Evolutionary conservation across 2,888 invertebrate genomes (phyloP).

Genomic region (Microctonus brassicae): DNA sequence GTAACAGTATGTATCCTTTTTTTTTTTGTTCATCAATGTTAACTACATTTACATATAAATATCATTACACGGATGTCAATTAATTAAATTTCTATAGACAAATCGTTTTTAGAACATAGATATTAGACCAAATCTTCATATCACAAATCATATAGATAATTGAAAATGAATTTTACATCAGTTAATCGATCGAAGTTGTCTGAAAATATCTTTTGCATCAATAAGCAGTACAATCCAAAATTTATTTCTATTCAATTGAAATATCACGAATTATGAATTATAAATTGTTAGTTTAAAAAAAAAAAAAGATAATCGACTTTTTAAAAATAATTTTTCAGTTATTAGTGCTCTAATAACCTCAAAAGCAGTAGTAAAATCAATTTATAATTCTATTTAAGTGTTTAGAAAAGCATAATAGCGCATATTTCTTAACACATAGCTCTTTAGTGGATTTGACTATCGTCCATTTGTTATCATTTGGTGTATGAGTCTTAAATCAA

Average conservation of each 20-base stretch:
- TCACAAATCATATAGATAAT: not conserved
- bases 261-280: no score
- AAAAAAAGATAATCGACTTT: not conserved
- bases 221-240: not conserved
- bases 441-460: slow-evolving; percentile 87
- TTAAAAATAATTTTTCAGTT: slow-evolving; percentile 1
- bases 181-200: not conserved
- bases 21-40: slow-evolving; percentile 13
- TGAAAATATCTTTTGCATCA: not conserved
- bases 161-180: not conserved
- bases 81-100: not conserved
- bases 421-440: slow-evolving; percentile 66
- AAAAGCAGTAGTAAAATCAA: not conserved
- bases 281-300: no score
- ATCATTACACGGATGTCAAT: not conserved
- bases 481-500: slow-evolving; percentile 88
- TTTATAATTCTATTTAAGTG: slow-evolving; percentile 20
- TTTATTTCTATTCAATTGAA: no score
- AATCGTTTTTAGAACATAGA: not conserved
- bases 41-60: not conserved
- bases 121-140: not conserved
- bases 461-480: slow-evolving; percentile 94
- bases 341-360: not conserved
- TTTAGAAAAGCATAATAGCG: slow-evolving; percentile 31
- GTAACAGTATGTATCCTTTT: slow-evolving; percentile 84